Conservation (phyloP, 2,888 invertebrate genomes). For the Geophilus truncorum region DNA sequence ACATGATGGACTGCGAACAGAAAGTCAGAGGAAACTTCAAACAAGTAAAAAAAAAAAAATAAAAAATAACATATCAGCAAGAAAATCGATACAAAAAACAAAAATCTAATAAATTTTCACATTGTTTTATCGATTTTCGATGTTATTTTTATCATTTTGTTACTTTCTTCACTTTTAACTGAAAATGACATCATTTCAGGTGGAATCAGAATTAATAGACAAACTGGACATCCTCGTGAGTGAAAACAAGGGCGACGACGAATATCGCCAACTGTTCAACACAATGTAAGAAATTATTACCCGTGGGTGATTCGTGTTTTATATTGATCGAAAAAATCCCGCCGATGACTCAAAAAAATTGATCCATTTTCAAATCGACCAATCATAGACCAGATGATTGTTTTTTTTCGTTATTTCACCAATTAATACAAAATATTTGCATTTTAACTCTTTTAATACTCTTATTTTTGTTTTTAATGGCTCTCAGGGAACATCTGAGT, state of each 20-base stretch:
- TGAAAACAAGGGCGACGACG: conserved; percentile 89
- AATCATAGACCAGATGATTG: too few relatives aligned
- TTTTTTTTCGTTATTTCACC: not conserved
- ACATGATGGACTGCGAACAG: conserved; percentile 92
- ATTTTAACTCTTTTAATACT: not conserved
- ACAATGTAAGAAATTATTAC: conserved; percentile 72
- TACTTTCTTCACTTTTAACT: too few relatives aligned
- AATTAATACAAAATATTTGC: not conserved
- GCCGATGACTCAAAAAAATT: not conserved
- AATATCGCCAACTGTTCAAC: conserved; percentile 86
- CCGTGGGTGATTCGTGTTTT: too few relatives aligned
- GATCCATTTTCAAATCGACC: not conserved
- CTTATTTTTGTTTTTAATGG: not conserved
- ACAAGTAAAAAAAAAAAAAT: conserved; percentile 50
- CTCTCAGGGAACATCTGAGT: conserved; percentile 78
- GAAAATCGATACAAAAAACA: not conserved
- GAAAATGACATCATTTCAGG: too few relatives aligned
- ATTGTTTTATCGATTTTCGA: too few relatives aligned
- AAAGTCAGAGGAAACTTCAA: conserved; percentile 77
- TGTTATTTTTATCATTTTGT: too few relatives aligned
- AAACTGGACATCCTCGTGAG: conserved; percentile 87
- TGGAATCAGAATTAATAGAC: conserved; percentile 89
- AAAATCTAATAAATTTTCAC: not conserved
- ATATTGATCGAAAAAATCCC: not conserved
- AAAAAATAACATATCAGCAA: not conserved